Conservation (phyloP, 1,140 invertebrate genomes). For the Trichonephila clavata region DNA sequence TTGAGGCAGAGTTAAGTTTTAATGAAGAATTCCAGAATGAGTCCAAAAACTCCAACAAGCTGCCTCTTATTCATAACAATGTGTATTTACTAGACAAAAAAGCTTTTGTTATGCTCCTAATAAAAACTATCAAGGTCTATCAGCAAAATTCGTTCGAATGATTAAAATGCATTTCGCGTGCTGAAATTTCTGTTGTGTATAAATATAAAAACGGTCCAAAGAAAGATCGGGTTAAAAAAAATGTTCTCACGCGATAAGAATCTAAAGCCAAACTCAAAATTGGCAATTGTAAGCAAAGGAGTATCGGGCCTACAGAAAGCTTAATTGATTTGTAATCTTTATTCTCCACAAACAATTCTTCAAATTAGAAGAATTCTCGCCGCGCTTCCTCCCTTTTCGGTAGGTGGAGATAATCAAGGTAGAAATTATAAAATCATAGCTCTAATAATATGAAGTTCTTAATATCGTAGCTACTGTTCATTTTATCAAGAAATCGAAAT, state of each 20-base stretch:
- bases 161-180: not conserved
- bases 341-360: slow-evolving; percentile 20
- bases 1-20: too few species aligned
- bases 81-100: too few species aligned
- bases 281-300: not conserved
- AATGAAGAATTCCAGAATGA: too few species aligned
- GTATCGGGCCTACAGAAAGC: not conserved
- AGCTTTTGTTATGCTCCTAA: too few species aligned
- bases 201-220: not conserved
- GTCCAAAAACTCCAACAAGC: too few species aligned
- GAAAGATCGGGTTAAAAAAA: not conserved
- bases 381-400: slow-evolving; percentile 3
- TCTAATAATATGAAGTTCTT: too few species aligned
- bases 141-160: not conserved
- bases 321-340: slow-evolving; percentile 36
- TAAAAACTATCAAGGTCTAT: not conserved
- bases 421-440: not conserved
- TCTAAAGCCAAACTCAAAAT: not conserved
- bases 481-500: too few species aligned
- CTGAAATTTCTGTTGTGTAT: not conserved
- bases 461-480: too few species aligned
- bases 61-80: too few species aligned
- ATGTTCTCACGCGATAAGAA: not conserved
- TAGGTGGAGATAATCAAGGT: slow-evolving; percentile 55
- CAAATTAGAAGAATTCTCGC: slow-evolving; percentile 38